These are phyloP conservation scores for Oceanodroma leucorhoa DNA, from an alignment of 2,797 vertebrate genomes.

Conservation along the genomic window DNA sequence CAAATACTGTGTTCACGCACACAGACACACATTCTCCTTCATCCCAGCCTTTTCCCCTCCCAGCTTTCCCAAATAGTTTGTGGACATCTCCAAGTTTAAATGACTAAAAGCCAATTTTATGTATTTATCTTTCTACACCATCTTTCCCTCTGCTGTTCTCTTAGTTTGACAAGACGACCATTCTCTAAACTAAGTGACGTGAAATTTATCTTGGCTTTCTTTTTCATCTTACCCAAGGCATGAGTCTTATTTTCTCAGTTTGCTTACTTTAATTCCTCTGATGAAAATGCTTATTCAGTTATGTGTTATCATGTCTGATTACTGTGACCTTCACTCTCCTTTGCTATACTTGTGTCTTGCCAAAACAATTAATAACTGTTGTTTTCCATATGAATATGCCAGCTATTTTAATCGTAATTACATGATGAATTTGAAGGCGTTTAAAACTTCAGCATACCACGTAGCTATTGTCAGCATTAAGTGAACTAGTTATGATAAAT, in stretches of 20 bases:
- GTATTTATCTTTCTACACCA: neutral
- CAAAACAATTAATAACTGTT: neutral
- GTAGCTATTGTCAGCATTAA: neutral
- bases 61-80: neutral
- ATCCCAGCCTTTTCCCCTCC: neutral
- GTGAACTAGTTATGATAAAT: neutral
- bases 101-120: neutral
- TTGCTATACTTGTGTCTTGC: neutral
- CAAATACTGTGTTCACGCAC: rapidly evolving
- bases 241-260: neutral
- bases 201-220: neutral
- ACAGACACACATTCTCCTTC: neutral
- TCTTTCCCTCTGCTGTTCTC: neutral
- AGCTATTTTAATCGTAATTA: neutral
- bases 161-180: neutral
- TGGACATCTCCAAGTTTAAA: neutral
- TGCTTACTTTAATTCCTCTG: neutral
- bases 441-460: neutral
- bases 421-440: neutral
- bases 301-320: neutral
- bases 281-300: neutral
- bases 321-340: neutral
- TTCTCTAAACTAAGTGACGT: neutral
- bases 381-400: neutral
- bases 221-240: neutral